Percentiles rank a stretch among this genome's conserved stretches.
Conservation (phyloP, 2,113 vertebrate genomes). For the Pipra filicauda region DNA sequence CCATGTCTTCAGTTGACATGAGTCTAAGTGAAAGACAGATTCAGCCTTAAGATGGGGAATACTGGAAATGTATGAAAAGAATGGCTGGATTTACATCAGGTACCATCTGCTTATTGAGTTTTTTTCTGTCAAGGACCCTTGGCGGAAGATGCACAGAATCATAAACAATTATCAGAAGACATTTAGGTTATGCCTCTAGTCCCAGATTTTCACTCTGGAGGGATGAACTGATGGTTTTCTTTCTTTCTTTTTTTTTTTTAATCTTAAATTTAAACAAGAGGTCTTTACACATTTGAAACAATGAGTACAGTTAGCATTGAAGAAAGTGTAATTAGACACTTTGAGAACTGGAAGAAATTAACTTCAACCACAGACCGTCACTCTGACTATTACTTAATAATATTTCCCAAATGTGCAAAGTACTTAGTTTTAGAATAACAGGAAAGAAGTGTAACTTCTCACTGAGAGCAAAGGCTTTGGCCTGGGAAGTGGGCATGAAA, state of each 20-base stretch:
- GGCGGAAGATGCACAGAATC: not conserved
- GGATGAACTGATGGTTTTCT: not conserved
- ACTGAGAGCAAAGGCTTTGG: not conserved
- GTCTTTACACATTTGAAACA: not conserved
- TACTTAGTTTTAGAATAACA: conserved; percentile 60
- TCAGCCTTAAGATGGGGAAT: not conserved
- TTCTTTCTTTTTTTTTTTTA: not conserved
- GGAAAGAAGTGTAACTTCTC: conserved; percentile 16
- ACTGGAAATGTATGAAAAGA: not conserved
- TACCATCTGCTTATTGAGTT: fast-evolving
- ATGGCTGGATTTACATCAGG: not conserved
- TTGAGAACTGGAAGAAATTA: conserved; percentile 57
- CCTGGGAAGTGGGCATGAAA: fast-evolving
- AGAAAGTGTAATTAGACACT: conserved; percentile 45
- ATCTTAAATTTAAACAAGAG: not conserved
- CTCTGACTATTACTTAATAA: conserved; percentile 46
- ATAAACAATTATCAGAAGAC: not conserved
- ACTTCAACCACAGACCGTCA: conserved; percentile 24
- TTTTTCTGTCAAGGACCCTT: not conserved
- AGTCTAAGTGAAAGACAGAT: not conserved
- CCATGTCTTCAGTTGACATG: fast-evolving
- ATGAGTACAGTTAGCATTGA: conserved; percentile 6
- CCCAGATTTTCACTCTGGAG: not conserved
- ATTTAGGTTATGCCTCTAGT: not conserved
- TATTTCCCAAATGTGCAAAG: conserved; percentile 60